Evolutionary conservation across 2,113 vertebrate species (phyloP).

Genomic region (Hippoglossus stenolepis): DNA sequence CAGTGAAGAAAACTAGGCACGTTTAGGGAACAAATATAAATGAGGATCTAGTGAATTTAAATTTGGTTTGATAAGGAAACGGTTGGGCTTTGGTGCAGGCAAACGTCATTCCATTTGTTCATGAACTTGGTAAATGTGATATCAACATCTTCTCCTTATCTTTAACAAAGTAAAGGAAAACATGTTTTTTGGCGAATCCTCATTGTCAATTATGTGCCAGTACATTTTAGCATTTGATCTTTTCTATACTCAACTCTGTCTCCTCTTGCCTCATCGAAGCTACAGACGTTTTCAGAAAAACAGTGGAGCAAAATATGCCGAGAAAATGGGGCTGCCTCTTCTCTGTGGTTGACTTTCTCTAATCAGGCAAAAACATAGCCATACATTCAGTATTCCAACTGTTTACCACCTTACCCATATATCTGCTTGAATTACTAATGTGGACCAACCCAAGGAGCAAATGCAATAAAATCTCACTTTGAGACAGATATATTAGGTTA

Average conservation of each 20-base stretch:
- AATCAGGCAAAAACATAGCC: neutral
- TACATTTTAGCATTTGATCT: neutral
- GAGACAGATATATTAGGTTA: neutral
- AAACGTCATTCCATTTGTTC: no score
- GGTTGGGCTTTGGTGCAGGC: no score
- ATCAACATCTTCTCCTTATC: neutral
- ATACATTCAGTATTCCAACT: neutral
- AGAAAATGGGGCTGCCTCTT: no score
- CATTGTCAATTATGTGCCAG: neutral
- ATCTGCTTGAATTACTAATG: neutral
- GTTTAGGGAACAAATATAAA: no score
- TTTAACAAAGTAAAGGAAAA: neutral
- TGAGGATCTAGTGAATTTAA: no score
- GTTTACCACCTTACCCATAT: neutral
- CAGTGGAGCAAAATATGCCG: no score
- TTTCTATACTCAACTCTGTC: neutral
- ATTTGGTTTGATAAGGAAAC: no score
- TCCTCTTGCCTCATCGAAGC: neutral
- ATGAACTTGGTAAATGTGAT: neutral
- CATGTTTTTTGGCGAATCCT: neutral
- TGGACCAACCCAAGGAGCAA: neutral
- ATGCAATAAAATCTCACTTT: neutral
- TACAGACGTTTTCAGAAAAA: neutral
- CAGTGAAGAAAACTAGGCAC: no score
- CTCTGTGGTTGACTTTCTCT: neutral